Percentiles rank a stretch among this genome's conserved stretches.
Evolutionary conservation across 2,113 vertebrate species (phyloP).

Genomic region (Brachionichthys hirsutus): DNA sequence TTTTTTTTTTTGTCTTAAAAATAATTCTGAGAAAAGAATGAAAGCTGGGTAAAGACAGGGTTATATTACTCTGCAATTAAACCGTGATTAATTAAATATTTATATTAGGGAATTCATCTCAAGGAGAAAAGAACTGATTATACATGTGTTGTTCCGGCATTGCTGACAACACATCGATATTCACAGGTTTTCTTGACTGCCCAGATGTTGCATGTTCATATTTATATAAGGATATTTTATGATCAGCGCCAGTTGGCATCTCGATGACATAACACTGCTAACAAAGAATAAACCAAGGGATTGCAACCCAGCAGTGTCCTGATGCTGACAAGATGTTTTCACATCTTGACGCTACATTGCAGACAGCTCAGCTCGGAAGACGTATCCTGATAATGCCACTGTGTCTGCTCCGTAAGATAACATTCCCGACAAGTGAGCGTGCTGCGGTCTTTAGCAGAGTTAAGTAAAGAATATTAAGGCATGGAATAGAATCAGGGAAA

Average conservation of each 20-base stretch:
- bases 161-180: slow-evolving; percentile 11
- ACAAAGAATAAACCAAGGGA: slow-evolving; percentile 22
- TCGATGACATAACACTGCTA: slow-evolving; percentile 46
- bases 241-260: slow-evolving; percentile 27
- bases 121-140: not conserved
- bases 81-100: not conserved
- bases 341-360: slow-evolving; percentile 3
- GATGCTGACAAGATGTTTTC: slow-evolving; percentile 43
- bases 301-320: slow-evolving; percentile 33
- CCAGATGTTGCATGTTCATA: slow-evolving; percentile 27
- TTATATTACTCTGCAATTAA: not conserved
- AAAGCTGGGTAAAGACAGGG: not conserved
- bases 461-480: slow-evolving; percentile 18
- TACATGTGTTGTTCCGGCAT: not conserved
- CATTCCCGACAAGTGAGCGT: slow-evolving; percentile 16
- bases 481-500: slow-evolving; percentile 48
- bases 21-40: not conserved
- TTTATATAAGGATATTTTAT: slow-evolving; percentile 43
- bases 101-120: too few relatives aligned
- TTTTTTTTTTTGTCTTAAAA: too few relatives aligned
- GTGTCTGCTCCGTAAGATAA: slow-evolving; percentile 29
- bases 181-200: slow-evolving; percentile 27
- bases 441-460: slow-evolving; percentile 9
- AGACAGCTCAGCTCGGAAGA: slow-evolving; percentile 35
- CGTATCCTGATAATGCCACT: slow-evolving; percentile 1